A percentile compares a stretch with the other conserved stretches of the same genome.
Conservation (phyloP, 1,140 invertebrate genomes). For the Carposina sasakii region DNA sequence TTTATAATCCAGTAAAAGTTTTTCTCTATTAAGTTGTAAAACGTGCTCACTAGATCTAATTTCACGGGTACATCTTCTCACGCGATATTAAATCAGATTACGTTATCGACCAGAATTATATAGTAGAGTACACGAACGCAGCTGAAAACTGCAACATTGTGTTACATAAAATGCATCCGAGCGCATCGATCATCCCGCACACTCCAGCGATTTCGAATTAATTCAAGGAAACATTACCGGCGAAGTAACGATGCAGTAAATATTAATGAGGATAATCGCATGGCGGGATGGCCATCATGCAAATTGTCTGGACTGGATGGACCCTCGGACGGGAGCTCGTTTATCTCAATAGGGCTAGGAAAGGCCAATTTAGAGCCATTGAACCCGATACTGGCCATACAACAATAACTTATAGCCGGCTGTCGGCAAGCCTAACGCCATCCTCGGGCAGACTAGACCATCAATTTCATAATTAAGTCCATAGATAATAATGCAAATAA, state of each 20-base stretch:
- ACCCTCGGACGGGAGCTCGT: constrained; percentile 27
- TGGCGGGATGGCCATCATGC: constrained; percentile 37
- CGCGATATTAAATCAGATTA: constrained; percentile 28
- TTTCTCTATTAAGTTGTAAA: neutral
- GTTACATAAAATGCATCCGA: neutral
- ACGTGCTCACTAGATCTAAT: too few relatives aligned
- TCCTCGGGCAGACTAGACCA: too few relatives aligned
- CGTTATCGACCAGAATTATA: constrained; percentile 11
- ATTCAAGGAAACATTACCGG: constrained; percentile 31
- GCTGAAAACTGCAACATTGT: constrained; percentile 4
- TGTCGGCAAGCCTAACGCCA: too few relatives aligned
- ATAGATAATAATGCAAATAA: too few relatives aligned
- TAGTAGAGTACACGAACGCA: constrained; percentile 7
- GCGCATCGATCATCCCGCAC: neutral
- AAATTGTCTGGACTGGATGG: constrained; percentile 42
- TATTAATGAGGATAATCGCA: constrained; percentile 39
- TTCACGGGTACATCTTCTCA: constrained; percentile 11
- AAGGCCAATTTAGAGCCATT: constrained; percentile 45
- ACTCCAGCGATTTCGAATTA: constrained; percentile 8
- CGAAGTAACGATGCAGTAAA: constrained; percentile 31
- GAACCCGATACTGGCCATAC: too few relatives aligned
- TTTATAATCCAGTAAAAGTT: neutral
- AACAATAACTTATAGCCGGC: too few relatives aligned
- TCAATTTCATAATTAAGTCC: too few relatives aligned
- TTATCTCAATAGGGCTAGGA: constrained; percentile 45